phyloP scores from a whole-genome alignment of 2,888 invertebrate species.

The Buathra laborator region DNA sequence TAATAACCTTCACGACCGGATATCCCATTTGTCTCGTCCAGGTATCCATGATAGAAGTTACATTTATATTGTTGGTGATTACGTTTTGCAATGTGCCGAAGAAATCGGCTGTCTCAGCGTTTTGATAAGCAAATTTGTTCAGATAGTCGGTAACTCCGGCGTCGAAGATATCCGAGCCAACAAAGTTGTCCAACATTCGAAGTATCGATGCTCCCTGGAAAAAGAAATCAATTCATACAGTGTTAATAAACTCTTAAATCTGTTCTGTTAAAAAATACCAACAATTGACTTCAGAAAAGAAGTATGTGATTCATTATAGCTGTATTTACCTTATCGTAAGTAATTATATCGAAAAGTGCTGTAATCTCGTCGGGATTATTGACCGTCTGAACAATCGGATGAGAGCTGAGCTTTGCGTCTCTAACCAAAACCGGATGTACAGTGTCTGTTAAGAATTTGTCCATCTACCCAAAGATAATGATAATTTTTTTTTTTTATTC shows the following conservation, averaged over 20 bases:
- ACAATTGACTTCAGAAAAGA: constrained; percentile 3
- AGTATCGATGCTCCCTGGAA: constrained; percentile 93
- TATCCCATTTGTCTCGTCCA: constrained; percentile 97
- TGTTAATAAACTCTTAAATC: not conserved
- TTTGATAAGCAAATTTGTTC: constrained; percentile 89
- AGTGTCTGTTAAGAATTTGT: constrained; percentile 91
- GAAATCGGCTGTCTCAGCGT: constrained; percentile 93
- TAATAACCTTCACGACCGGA: constrained; percentile 90
- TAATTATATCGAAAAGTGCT: constrained; percentile 95
- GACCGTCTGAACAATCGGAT: constrained; percentile 95
- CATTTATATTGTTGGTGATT: constrained; percentile 86
- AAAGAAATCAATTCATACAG: constrained; percentile 2
- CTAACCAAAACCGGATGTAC: constrained; percentile 90
- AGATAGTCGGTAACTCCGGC: constrained; percentile 92
- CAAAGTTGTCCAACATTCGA: constrained; percentile 94
- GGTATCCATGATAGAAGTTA: constrained; percentile 92
- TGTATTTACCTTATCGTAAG: constrained; percentile 92
- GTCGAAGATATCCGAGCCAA: constrained; percentile 90
- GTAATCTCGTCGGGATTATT: constrained; percentile 95
- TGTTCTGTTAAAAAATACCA: not conserved
- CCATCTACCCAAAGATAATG: constrained; percentile 87
- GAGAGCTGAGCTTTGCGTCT: constrained; percentile 94
- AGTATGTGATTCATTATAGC: not conserved
- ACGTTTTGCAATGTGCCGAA: constrained; percentile 89
- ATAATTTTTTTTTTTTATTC: constrained; percentile 27